Base-by-base conservation (phyloP, 2,113 vertebrate genomes). In the Caranx melampygus region DNA sequence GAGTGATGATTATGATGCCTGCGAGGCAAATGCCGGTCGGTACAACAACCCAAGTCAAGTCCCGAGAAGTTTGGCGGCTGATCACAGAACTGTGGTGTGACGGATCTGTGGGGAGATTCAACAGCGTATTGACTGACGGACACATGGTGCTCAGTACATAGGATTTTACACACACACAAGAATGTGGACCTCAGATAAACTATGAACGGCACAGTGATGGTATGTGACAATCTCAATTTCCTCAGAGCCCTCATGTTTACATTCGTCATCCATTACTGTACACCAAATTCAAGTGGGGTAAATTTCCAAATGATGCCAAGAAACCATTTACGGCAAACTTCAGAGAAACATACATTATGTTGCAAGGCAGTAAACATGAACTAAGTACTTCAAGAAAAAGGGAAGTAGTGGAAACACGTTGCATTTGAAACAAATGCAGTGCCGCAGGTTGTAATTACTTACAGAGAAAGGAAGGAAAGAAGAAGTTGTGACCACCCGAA, bases 11-110 rank as follows among this genome's bases (percentile, higher is more conserved):
- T 20, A 83, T 78, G 52, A 92, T 18, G 21, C 45, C 49, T 21
- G 70, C 65, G 15, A 93, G 75, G 76, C 82, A 83, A 72, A 85
- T 37, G 1, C 69, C 65, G 10, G 59, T 74, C 0, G 15, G 16
- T 4, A 90, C 78, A 26, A 92, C 1, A 1, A 83, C 35, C 58
- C 79, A 90, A 21, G 81, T 82, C 33, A 79, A 55, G 60, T 75
- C 77, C 87, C 31, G 40, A 54, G 69, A 11, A 3, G 42, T 11
- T 3, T 2, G 14, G 2, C 1, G 1, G 51, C 20, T 15, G 6
- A 64, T 1, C 11, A n/a, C 16, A 5, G 33, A 0, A 16, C 5
- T 45, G 26, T 1, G 1, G 21, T 13, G 2, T 6, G 7, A 20
- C 3, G 34, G 11, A 67, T 51, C 91, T 89, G 65, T 31, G 21